Conservation (phyloP, 2,888 invertebrate species). For the Tiliacea citrago region DNA sequence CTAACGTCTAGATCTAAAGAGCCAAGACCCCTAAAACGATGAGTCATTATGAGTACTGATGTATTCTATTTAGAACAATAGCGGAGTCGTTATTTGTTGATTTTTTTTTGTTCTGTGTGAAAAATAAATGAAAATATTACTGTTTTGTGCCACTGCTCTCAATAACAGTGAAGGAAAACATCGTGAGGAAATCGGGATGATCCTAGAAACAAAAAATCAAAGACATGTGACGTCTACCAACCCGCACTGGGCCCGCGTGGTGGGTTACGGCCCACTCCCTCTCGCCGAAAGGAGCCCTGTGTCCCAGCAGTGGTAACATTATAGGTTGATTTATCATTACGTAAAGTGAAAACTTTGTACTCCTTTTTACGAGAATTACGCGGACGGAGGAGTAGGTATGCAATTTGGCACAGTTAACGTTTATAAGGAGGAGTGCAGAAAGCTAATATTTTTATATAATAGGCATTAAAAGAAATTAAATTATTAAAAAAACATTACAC, state of each 20-base stretch:
- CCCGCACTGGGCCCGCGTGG: background rate
- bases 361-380: too few relatives aligned
- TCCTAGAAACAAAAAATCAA: background rate
- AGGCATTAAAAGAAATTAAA: too few relatives aligned
- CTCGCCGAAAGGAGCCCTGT: background rate
- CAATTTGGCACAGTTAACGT: too few relatives aligned
- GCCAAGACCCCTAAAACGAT: conserved; percentile 36
- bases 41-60: conserved; percentile 44
- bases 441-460: too few relatives aligned
- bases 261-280: background rate
- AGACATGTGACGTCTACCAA: background rate
- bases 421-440: too few relatives aligned
- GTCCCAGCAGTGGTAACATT: background rate
- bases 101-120: background rate
- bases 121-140: background rate
- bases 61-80: conserved; percentile 37
- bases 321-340: too few relatives aligned
- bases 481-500: too few relatives aligned
- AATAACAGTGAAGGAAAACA: background rate
- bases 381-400: too few relatives aligned
- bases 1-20: conserved; percentile 50
- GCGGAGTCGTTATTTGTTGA: conserved; percentile 36
- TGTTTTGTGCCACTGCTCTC: background rate
- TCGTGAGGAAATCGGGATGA: too few relatives aligned
- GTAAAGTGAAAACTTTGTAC: too few relatives aligned